Evolutionary conservation across 1,140 invertebrate genomes (phyloP).

Genomic region (Pinna nobilis): DNA sequence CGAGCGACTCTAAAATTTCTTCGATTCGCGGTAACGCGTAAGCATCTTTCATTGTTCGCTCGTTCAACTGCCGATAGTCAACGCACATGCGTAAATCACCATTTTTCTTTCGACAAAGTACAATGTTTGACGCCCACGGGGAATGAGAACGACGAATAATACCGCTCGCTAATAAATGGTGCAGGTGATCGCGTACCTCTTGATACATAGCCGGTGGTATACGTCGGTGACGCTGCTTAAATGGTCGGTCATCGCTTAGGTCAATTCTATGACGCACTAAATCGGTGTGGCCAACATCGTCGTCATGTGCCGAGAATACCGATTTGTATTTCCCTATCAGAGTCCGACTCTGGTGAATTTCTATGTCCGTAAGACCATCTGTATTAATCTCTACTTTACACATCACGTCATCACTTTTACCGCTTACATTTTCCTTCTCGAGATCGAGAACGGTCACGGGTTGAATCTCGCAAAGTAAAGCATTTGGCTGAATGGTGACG

Average conservation of each 20-base stretch:
- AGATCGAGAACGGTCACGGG: not conserved
- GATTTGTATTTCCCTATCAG: not conserved
- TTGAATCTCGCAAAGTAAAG: not conserved
- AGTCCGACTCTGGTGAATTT: not conserved
- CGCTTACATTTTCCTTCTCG: too few species aligned
- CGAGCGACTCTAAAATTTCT: not conserved
- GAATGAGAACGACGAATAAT: not conserved
- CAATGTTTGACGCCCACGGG: slow-evolving; percentile 9
- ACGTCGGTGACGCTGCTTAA: not conserved
- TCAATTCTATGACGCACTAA: not conserved
- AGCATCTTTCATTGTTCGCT: not conserved
- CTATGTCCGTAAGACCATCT: not conserved
- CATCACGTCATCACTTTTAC: not conserved
- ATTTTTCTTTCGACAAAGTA: not conserved
- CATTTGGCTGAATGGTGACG: not conserved
- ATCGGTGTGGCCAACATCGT: slow-evolving; percentile 6
- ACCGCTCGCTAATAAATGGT: not conserved
- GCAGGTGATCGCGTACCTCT: slow-evolving; percentile 4
- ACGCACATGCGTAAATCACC: not conserved
- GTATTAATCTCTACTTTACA: not conserved
- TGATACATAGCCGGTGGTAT: slow-evolving; percentile 8
- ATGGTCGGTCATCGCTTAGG: not conserved
- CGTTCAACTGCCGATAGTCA: not conserved
- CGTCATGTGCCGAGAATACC: not conserved
- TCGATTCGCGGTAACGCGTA: not conserved